phyloP scores from a whole-genome alignment of 2,888 invertebrate genomes.

The Lasius fuliginosus region DNA sequence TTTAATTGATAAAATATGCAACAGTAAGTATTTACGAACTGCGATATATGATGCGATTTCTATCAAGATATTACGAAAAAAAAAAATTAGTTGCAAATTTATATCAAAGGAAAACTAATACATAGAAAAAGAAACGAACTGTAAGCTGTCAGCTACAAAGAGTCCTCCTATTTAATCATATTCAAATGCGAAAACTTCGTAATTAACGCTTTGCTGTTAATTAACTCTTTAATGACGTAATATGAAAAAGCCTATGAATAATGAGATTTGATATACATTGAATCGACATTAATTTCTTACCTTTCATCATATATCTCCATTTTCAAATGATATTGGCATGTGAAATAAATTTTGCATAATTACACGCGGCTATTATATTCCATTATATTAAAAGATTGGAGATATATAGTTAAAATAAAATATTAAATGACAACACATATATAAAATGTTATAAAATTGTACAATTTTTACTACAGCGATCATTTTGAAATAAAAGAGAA shows the following conservation, averaged over 20 bases:
- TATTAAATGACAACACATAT: background rate
- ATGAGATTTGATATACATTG: constrained; percentile 33
- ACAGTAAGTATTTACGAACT: background rate
- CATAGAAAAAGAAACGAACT: background rate
- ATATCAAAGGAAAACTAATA: background rate
- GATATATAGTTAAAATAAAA: background rate
- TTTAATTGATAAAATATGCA: constrained; percentile 5
- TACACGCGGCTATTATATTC: background rate
- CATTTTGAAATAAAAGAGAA: background rate
- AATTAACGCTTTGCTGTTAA: constrained; percentile 27
- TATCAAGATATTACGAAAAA: background rate
- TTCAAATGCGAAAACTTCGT: constrained; percentile 16
- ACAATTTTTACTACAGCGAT: background rate
- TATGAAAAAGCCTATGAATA: constrained; percentile 13
- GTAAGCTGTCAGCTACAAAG: background rate
- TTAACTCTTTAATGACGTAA: constrained; percentile 28
- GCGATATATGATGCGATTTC: background rate
- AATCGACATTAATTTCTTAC: constrained; percentile 23
- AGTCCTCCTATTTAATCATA: constrained; percentile 29
- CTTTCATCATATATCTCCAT: background rate
- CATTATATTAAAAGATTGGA: background rate
- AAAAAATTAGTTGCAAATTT: constrained; percentile 16
- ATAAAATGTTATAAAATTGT: background rate
- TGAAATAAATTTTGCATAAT: background rate
- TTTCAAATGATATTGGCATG: background rate